Evolutionary conservation across 2,888 invertebrate species (phyloP).

Genomic region (Lypha dubia): DNA sequence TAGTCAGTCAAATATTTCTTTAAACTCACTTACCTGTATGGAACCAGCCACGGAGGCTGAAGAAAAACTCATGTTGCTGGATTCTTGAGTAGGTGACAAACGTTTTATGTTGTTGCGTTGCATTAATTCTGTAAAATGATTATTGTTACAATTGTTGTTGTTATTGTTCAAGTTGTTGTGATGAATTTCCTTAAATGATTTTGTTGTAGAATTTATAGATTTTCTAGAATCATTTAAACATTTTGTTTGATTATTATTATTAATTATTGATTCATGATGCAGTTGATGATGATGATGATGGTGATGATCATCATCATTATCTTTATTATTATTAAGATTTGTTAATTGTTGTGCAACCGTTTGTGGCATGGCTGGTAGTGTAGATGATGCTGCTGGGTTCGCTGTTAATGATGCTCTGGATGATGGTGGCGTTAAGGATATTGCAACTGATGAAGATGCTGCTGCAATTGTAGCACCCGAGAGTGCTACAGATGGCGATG

Average conservation of each 20-base stretch:
- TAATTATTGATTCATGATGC: conserved; percentile 55
- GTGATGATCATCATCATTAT: conserved; percentile 35
- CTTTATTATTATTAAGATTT: conserved; percentile 43
- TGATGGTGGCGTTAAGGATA: conserved; percentile 48
- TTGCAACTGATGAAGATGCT: conserved; percentile 32
- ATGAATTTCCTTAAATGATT: conserved; percentile 68
- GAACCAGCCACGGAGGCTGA: conserved; percentile 83
- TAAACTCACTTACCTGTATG: conserved; percentile 80
- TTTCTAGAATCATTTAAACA: conserved; percentile 64
- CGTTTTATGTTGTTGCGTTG: conserved; percentile 63
- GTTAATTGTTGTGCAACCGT: conserved; percentile 64
- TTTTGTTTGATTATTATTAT: conserved; percentile 57
- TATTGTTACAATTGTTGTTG: conserved; percentile 43
- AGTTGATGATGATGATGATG: conserved; percentile 41
- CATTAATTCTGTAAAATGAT: conserved; percentile 67
- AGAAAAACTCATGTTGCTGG: conserved; percentile 82
- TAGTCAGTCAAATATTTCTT: background rate
- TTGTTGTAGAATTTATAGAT: conserved; percentile 73
- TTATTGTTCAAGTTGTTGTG: conserved; percentile 35
- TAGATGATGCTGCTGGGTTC: background rate
- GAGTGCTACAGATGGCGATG: background rate
- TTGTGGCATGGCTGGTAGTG: conserved; percentile 35
- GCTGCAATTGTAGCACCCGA: conserved; percentile 22
- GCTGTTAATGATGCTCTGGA: background rate
- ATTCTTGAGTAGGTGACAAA: conserved; percentile 60